A percentile compares a stretch with the other conserved stretches of the same genome.
Evolutionary conservation across 1,140 invertebrate genomes (phyloP).

Genomic region (Cotesia vestalis): DNA sequence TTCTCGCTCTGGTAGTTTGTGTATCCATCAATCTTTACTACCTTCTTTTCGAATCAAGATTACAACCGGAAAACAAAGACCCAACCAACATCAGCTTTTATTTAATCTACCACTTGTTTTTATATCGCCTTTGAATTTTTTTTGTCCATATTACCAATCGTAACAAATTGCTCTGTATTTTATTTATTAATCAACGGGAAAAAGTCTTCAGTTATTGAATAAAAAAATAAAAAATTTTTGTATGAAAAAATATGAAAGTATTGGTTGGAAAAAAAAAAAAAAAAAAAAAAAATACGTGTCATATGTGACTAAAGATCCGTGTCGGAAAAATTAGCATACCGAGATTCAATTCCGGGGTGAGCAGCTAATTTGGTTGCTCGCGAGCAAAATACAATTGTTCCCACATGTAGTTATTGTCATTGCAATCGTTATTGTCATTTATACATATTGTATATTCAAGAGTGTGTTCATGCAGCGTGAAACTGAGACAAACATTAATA

Average conservation of each 20-base stretch:
- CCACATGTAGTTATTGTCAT: slow-evolving; percentile 21
- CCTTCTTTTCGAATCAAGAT: slow-evolving; percentile 20
- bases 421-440: neutral
- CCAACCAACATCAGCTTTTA: slow-evolving; percentile 2
- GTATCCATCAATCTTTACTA: slow-evolving; percentile 10
- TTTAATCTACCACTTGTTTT: too few species aligned
- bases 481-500: slow-evolving; percentile 4
- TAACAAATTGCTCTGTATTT: too few species aligned
- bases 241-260: too few species aligned
- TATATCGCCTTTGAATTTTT: too few species aligned
- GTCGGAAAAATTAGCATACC: neutral
- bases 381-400: slow-evolving; percentile 12
- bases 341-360: slow-evolving; percentile 21
- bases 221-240: too few species aligned
- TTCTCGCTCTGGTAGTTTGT: too few species aligned
- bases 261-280: too few species aligned
- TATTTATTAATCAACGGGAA: too few species aligned
- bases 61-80: slow-evolving; percentile 19
- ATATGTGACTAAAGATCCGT: slow-evolving; percentile 8
- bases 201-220: too few species aligned
- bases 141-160: too few species aligned
- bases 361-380: neutral
- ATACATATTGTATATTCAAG: too few species aligned
- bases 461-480: slow-evolving; percentile 24
- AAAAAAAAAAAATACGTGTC: too few species aligned